phyloP scores from a whole-genome alignment of 1,140 invertebrate genomes.

The Tetragnatha versicolor region DNA sequence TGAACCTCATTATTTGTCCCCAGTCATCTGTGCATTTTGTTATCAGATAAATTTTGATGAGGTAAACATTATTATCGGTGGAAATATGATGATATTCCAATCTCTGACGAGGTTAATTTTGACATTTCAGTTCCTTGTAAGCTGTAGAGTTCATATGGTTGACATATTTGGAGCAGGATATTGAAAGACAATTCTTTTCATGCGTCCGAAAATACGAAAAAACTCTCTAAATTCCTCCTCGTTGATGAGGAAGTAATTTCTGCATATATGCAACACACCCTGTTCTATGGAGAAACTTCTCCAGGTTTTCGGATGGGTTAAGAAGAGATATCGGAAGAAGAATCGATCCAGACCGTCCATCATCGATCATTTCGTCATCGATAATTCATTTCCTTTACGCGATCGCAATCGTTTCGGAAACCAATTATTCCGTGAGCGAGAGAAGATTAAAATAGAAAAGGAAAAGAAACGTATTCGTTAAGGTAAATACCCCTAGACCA shows the following conservation, averaged over 20 bases:
- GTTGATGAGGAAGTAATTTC: not conserved
- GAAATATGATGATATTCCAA: too few species aligned
- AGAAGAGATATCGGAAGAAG: not conserved
- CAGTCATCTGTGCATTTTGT: too few species aligned
- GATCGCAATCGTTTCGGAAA: slow-evolving; percentile 53
- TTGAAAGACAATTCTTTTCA: too few species aligned
- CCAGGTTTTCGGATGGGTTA: slow-evolving; percentile 8
- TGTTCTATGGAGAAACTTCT: not conserved
- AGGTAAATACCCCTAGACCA: slow-evolving; percentile 46
- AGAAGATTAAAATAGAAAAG: not conserved
- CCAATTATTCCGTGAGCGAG: slow-evolving; percentile 32
- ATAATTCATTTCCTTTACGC: slow-evolving; percentile 51
- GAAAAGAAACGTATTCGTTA: not conserved
- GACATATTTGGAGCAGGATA: too few species aligned
- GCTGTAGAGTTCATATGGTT: too few species aligned
- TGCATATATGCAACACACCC: not conserved
- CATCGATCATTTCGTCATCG: slow-evolving; percentile 53
- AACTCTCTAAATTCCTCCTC: too few species aligned
- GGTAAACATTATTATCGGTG: too few species aligned
- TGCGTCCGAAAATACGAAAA: too few species aligned
- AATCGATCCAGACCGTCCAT: not conserved
- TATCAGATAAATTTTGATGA: too few species aligned
- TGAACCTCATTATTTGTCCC: too few species aligned
- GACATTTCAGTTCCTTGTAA: too few species aligned
- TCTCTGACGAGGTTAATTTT: too few species aligned